Evolutionary conservation across 2,888 invertebrate species (phyloP).

Genomic region (Caenorhabditis becei): DNA sequence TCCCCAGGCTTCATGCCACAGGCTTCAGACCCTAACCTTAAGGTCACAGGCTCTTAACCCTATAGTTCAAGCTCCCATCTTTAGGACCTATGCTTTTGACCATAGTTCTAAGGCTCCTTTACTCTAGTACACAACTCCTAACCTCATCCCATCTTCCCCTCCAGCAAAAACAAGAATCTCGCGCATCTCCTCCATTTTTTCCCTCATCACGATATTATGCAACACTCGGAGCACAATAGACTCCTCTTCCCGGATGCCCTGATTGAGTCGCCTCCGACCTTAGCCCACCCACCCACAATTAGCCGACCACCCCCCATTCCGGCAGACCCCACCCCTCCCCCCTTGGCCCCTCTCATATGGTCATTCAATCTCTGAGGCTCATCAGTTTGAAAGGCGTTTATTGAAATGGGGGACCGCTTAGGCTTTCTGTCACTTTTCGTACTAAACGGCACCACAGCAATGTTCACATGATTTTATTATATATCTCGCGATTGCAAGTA

Average conservation of each 20-base stretch:
- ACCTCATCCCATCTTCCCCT: too few relatives aligned
- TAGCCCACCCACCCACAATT: slow-evolving; percentile 38
- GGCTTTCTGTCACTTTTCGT: slow-evolving; percentile 38
- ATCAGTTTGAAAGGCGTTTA: slow-evolving; percentile 62
- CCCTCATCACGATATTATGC: slow-evolving; percentile 9
- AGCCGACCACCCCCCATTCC: slow-evolving; percentile 17
- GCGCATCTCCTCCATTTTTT: not conserved
- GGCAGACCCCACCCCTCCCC: slow-evolving; percentile 19
- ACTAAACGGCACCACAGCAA: slow-evolving; percentile 37
- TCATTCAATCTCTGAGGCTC: slow-evolving; percentile 60
- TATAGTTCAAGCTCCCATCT: too few relatives aligned
- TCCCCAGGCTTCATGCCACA: too few relatives aligned
- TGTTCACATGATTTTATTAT: slow-evolving; percentile 58
- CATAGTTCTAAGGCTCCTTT: too few relatives aligned
- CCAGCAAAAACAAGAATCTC: too few relatives aligned
- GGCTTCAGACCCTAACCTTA: too few relatives aligned
- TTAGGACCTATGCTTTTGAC: too few relatives aligned
- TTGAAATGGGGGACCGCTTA: slow-evolving; percentile 50
- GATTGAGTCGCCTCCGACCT: slow-evolving; percentile 50
- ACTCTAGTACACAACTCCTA: too few relatives aligned
- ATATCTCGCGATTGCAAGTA: slow-evolving; percentile 35
- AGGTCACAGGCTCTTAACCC: too few relatives aligned
- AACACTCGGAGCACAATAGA: slow-evolving; percentile 11
- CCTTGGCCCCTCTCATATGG: slow-evolving; percentile 45
- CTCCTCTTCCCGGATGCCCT: slow-evolving; percentile 15